Evolutionary conservation across 2,113 vertebrate genomes (phyloP).

Genomic region (Boleophthalmus pectinirostris): DNA sequence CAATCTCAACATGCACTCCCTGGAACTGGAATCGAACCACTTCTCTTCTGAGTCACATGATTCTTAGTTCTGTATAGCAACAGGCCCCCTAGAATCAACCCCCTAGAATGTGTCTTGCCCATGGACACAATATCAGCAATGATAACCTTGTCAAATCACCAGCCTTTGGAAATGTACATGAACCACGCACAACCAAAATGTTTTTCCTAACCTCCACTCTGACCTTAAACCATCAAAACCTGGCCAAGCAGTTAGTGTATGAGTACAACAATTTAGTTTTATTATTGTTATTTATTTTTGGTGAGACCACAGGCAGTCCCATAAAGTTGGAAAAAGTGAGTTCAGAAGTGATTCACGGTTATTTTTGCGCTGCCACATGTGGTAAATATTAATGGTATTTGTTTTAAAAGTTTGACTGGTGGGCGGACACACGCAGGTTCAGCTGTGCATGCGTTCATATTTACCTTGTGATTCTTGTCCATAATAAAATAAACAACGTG

Average conservation of each 20-base stretch:
- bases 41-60: too few relatives aligned
- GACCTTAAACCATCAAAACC: neutral
- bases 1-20: neutral
- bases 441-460: slow-evolving; percentile 29
- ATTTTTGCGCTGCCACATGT: slow-evolving; percentile 3
- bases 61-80: too few relatives aligned
- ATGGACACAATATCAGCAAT: too few relatives aligned
- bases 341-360: neutral
- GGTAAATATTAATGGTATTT: slow-evolving; percentile 28
- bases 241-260: neutral
- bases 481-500: slow-evolving; percentile 37
- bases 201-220: too few relatives aligned
- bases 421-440: slow-evolving; percentile 21
- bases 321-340: neutral
- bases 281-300: neutral
- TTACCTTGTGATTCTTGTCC: slow-evolving; percentile 24
- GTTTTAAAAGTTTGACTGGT: slow-evolving; percentile 6
- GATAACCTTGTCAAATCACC: too few relatives aligned
- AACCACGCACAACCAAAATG: too few relatives aligned
- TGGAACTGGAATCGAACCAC: too few relatives aligned
- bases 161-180: too few relatives aligned
- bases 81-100: too few relatives aligned
- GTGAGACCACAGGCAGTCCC: neutral
- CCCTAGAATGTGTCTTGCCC: too few relatives aligned
- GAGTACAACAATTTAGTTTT: neutral